Conservation (phyloP, 2,797 vertebrate species). For the Sardinella longiceps region DNA sequence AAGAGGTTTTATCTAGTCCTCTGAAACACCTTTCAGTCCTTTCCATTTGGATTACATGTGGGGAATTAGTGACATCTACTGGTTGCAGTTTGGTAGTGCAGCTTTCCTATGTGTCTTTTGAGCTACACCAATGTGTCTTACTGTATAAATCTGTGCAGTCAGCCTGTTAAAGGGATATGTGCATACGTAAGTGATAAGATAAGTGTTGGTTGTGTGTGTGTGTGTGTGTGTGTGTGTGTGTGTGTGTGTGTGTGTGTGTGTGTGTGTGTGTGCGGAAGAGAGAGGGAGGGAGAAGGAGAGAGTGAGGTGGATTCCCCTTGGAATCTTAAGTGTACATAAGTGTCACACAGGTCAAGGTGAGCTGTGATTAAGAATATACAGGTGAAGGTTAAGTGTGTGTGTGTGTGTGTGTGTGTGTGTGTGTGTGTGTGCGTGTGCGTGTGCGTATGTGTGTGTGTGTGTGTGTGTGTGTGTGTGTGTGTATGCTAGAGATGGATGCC, state of each 20-base stretch:
- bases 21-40: neutral
- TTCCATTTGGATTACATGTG: neutral
- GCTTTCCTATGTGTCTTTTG: neutral
- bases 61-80: slow-evolving; percentile 50
- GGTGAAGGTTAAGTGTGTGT: slow-evolving; percentile 10
- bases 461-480: neutral
- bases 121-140: neutral
- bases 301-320: neutral
- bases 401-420: neutral
- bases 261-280: neutral
- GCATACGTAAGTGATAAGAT: neutral
- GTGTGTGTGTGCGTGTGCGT: neutral
- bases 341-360: neutral
- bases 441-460: neutral
- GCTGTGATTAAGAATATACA: neutral
- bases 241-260: neutral
- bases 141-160: neutral
- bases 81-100: slow-evolving; percentile 43
- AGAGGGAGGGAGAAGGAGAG: neutral
- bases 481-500: neutral
- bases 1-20: neutral
- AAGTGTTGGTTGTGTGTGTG: neutral
- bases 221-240: neutral
- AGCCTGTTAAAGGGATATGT: neutral
- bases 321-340: slow-evolving; percentile 20